Conservation (phyloP, 2,113 vertebrate genomes). For the Aldabrachelys gigantea region DNA sequence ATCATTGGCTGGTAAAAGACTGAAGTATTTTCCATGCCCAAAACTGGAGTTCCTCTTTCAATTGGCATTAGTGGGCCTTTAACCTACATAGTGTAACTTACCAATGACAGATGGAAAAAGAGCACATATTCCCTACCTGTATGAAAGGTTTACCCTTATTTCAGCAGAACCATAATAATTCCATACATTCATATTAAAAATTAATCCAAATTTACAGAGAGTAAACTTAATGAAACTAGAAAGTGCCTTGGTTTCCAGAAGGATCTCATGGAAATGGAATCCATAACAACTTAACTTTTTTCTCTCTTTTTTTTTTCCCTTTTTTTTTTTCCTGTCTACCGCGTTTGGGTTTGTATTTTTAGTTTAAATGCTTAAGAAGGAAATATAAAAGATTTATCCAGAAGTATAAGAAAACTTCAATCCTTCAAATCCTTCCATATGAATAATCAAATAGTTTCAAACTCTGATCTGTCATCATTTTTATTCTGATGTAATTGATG, state of each 20-base stretch:
- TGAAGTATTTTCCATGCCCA: slow-evolving; percentile 60
- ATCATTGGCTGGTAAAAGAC: slow-evolving; percentile 48
- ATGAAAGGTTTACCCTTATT: slow-evolving; percentile 36
- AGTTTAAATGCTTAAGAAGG: neutral
- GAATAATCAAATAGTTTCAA: slow-evolving; percentile 13
- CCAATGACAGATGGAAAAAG: slow-evolving; percentile 58
- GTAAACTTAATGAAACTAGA: slow-evolving; percentile 67
- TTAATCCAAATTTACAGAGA: slow-evolving; percentile 70
- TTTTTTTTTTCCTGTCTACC: neutral
- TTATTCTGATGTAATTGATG: slow-evolving; percentile 10
- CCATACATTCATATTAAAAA: slow-evolving; percentile 72
- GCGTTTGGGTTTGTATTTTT: slow-evolving; percentile 56
- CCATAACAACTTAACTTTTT: slow-evolving; percentile 51
- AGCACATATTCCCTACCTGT: slow-evolving; percentile 1
- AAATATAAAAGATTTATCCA: neutral
- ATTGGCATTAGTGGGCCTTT: slow-evolving; percentile 35
- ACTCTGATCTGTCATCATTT: neutral
- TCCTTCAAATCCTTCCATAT: slow-evolving; percentile 59
- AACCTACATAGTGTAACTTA: slow-evolving; percentile 54
- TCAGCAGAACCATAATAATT: slow-evolving; percentile 50
- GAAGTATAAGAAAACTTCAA: slow-evolving; percentile 48
- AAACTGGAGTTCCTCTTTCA: slow-evolving; percentile 48
- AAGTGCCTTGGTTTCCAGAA: slow-evolving; percentile 44
- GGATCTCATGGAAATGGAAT: slow-evolving; percentile 48
- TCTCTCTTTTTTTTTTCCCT: neutral